Evolutionary conservation across 1,140 invertebrate species (phyloP).

Genomic region (Aphaenogaster ashmeadi): DNA sequence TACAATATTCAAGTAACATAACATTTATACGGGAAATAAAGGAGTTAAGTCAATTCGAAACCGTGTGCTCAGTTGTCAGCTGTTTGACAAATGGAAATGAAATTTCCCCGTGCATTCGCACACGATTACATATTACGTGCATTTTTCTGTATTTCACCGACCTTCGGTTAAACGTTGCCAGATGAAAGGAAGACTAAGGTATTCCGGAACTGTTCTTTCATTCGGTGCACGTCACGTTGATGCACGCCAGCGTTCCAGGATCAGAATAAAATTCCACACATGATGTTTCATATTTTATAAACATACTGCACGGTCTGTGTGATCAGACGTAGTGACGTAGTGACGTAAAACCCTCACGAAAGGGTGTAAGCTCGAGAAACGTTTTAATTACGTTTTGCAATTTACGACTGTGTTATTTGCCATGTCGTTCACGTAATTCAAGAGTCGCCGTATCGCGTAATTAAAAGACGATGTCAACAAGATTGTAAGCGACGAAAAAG

Average conservation of each 20-base stretch:
- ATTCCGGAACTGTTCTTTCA: constrained; percentile 27
- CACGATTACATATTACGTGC: constrained; percentile 18
- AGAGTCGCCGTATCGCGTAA: not conserved
- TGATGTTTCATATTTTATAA: constrained; percentile 37
- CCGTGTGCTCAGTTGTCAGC: constrained; percentile 8
- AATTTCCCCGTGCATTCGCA: constrained; percentile 29
- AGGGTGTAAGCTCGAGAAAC: not conserved
- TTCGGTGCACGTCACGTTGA: constrained; percentile 38
- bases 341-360: not conserved
- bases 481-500: not conserved
- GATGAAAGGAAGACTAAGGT: constrained; percentile 7
- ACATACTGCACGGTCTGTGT: constrained; percentile 16
- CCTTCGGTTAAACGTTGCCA: constrained; percentile 25
- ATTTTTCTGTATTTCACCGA: constrained; percentile 33
- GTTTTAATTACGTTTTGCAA: constrained; percentile 36
- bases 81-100: constrained; percentile 51
- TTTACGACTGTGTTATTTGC: not conserved
- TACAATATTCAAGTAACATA: not conserved
- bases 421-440: constrained; percentile 16
- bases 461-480: not conserved
- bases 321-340: constrained; percentile 6
- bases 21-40: constrained; percentile 4
- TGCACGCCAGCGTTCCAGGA: not conserved
- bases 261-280: constrained; percentile 38
- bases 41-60: constrained; percentile 21